phyloP scores from a whole-genome alignment of 2,797 vertebrate genomes.

The Catostomus latipinnis region DNA sequence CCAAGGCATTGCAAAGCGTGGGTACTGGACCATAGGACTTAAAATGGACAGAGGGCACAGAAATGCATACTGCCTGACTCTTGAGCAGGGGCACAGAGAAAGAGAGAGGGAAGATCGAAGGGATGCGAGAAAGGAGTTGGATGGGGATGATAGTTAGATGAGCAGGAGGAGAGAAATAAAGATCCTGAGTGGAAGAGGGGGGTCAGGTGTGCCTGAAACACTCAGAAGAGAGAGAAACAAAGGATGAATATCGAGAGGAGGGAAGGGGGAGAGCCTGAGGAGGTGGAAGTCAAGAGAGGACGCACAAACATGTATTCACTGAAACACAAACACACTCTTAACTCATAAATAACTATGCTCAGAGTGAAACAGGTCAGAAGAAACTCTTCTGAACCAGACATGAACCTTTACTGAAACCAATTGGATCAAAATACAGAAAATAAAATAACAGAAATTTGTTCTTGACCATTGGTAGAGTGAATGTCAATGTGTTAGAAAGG shows the following conservation, averaged over 20 bases:
- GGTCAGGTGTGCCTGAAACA: slow-evolving; percentile 34
- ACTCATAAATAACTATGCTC: slow-evolving; percentile 36
- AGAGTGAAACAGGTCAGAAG: slow-evolving; percentile 34
- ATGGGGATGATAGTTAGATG: slow-evolving; percentile 61
- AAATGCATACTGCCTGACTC: slow-evolving; percentile 22
- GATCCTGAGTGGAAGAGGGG: slow-evolving; percentile 47
- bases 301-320: slow-evolving; percentile 30
- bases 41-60: slow-evolving; percentile 14
- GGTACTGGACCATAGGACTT: slow-evolving; percentile 29
- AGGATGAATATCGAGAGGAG: slow-evolving; percentile 45
- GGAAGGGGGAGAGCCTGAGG: slow-evolving; percentile 39
- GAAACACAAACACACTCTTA: slow-evolving; percentile 26
- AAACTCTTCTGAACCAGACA: slow-evolving; percentile 18
- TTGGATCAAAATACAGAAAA: neutral
- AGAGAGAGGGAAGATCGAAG: slow-evolving; percentile 50
- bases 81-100: slow-evolving; percentile 20
- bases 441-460: slow-evolving; percentile 8
- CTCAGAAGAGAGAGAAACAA: slow-evolving; percentile 35
- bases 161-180: slow-evolving; percentile 70
- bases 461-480: neutral
- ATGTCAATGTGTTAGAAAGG: slow-evolving; percentile 8
- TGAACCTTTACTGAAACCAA: neutral
- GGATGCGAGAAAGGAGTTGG: slow-evolving; percentile 64
- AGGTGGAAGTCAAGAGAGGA: slow-evolving; percentile 40
- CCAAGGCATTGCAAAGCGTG: slow-evolving; percentile 15